Conservation (phyloP, 35 echinoderm and acorn worm species). For the Holothuria glaberrima region DNA sequence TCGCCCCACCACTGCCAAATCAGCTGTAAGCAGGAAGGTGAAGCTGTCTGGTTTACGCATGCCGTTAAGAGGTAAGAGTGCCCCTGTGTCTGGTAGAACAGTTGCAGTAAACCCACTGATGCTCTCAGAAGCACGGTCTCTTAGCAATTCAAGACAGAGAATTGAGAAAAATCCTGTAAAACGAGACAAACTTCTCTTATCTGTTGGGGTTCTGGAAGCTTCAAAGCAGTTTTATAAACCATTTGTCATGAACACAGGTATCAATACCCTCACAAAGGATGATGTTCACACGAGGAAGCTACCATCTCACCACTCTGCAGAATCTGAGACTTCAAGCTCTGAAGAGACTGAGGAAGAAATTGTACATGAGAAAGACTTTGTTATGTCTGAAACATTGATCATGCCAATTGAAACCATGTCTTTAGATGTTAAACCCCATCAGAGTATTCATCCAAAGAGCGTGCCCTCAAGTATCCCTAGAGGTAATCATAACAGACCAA, state of each 20-base stretch:
- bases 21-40: constrained; percentile 37
- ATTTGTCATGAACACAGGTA: constrained; percentile 79
- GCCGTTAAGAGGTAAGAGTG: constrained; percentile 82
- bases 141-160: constrained; percentile 74
- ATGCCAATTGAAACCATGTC: constrained; percentile 34
- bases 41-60: constrained; percentile 57
- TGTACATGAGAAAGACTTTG: background rate
- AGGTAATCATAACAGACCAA: constrained; percentile 52
- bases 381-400: constrained; percentile 50
- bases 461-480: constrained; percentile 72
- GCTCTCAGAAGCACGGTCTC: constrained; percentile 79
- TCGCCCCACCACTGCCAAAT: constrained; percentile 73
- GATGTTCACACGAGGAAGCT: constrained; percentile 13
- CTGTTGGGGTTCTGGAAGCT: constrained; percentile 75
- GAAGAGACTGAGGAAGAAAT: constrained; percentile 10
- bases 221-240: constrained; percentile 68
- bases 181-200: constrained; percentile 75
- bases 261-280: constrained; percentile 74
- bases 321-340: background rate
- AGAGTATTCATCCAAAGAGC: constrained; percentile 81
- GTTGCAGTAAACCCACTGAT: constrained; percentile 47
- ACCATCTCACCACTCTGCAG: background rate
- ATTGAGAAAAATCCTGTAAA: constrained; percentile 57
- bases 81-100: constrained; percentile 63
- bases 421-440: constrained; percentile 47